These are phyloP conservation scores for Scomber colias DNA, from an alignment of 2,113 vertebrate genomes.

Conservation along the genomic window DNA sequence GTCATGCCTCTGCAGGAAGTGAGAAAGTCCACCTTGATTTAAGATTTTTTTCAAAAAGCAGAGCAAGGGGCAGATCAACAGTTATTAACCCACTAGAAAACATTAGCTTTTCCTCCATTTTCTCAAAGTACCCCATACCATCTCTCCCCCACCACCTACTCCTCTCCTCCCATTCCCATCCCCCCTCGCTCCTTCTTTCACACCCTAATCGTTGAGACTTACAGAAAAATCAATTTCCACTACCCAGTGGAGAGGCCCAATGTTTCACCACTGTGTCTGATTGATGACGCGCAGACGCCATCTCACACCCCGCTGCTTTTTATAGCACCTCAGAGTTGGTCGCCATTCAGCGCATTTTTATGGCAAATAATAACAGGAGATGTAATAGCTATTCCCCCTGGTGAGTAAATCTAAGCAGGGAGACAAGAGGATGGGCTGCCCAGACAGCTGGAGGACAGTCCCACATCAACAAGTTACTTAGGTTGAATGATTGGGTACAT, in stretches of 20 bases:
- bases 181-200: conserved; percentile 58
- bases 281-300: conserved; percentile 79
- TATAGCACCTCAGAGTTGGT: conserved; percentile 76
- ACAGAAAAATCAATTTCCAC: conserved; percentile 83
- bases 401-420: conserved; percentile 78
- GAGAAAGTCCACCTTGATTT: conserved; percentile 1
- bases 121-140: conserved; percentile 13
- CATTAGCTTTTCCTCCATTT: conserved; percentile 52
- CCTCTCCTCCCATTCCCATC: conserved; percentile 13
- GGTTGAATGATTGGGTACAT: conserved; percentile 69
- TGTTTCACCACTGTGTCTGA: conserved; percentile 79
- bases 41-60: conserved; percentile 1
- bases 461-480: conserved; percentile 80
- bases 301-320: conserved; percentile 81
- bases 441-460: conserved; percentile 77
- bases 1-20: not conserved
- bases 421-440: conserved; percentile 66
- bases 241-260: conserved; percentile 63
- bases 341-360: conserved; percentile 81
- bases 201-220: conserved; percentile 80
- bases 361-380: conserved; percentile 84
- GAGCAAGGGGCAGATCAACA: conserved; percentile 12
- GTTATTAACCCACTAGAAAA: conserved; percentile 34
- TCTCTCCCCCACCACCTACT: conserved; percentile 19
- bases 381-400: conserved; percentile 75